Base-by-base conservation (phyloP, 2,888 invertebrate genomes). In the Rhagophthalmus giganteus region DNA sequence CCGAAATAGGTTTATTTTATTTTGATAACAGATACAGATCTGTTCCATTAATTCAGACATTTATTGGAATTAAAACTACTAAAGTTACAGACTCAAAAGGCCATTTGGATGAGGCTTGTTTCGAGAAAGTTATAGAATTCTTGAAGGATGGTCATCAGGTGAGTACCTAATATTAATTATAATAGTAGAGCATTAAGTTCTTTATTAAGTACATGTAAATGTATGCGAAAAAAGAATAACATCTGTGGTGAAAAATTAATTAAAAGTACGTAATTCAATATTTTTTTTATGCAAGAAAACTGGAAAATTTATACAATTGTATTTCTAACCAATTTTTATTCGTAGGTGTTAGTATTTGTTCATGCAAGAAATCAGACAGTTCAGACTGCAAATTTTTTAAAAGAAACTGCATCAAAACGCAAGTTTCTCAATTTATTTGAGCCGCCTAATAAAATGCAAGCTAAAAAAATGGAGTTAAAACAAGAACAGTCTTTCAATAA, bases 351-450 rank as follows among this genome's bases (percentile, higher is more conserved):
- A 94, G 94, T 99, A 1, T 99, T 99, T 74, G 98, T 99, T 0
- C 98, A 99, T 74, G 95, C 98, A 0, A 83, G 99, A 14, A 98
- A 97, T 78, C 94, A 95, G 6, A 99, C 99, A 0, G 87, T 91
- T 20, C 82, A 88, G 42, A 92, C 94, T 0, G 98, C 97, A 0
- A 86, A 86, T 63, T 81, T 86, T 1, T 74, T 99, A 1, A 85
- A 88, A 51, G 94, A 96, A 63, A 73, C 88, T 54, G 94, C 95
- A 0, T 81, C 85, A 38, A 84, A 87, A 64, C 84, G 86, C 58
- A 87, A 86, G 0, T 85, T 90, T 6, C 76, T 85, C 1, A 79
- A 84, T 10, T 62, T 83, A 7, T 94, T 94, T 61, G 77, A 83
- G 60, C 85, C 86, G 33, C 83, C 85, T 24, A 77, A 82, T 0